Conservation (phyloP, 2,888 invertebrate genomes). For the Nemoura dubitans region DNA sequence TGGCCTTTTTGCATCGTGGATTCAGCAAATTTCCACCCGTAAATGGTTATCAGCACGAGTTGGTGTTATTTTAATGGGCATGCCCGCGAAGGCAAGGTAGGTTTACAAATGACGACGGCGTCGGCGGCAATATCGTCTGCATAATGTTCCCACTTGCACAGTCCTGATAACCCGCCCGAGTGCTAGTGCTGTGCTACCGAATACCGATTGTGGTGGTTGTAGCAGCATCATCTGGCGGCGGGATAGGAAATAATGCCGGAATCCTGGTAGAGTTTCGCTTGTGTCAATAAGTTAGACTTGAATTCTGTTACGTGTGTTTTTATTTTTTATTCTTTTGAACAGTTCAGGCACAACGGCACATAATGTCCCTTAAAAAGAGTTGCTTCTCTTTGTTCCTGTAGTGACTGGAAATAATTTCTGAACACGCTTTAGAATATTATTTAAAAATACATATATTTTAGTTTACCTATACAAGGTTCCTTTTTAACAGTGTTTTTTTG, state of each 20-base stretch:
- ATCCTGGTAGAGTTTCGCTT: too few species aligned
- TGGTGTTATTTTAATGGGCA: background rate
- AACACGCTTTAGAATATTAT: too few species aligned
- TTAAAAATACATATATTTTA: too few species aligned
- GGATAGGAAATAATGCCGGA: background rate
- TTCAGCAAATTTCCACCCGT: background rate
- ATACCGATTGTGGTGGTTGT: background rate
- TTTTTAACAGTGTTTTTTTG: too few species aligned
- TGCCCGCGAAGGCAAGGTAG: background rate
- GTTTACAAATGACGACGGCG: background rate
- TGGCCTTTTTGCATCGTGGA: background rate
- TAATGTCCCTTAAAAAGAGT: too few species aligned
- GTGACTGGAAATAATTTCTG: too few species aligned
- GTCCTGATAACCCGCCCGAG: background rate
- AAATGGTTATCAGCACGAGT: background rate
- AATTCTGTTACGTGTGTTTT: too few species aligned
- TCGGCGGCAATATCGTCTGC: background rate
- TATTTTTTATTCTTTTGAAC: too few species aligned
- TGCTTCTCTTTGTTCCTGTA: too few species aligned
- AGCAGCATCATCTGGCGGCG: background rate
- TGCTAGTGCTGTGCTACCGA: background rate
- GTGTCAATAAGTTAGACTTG: too few species aligned
- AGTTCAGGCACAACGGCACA: too few species aligned
- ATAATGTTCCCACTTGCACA: background rate
- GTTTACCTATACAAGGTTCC: too few species aligned